These are phyloP conservation scores for Solea solea DNA, from an alignment of 2,113 vertebrate species.

Conservation along the genomic window DNA sequence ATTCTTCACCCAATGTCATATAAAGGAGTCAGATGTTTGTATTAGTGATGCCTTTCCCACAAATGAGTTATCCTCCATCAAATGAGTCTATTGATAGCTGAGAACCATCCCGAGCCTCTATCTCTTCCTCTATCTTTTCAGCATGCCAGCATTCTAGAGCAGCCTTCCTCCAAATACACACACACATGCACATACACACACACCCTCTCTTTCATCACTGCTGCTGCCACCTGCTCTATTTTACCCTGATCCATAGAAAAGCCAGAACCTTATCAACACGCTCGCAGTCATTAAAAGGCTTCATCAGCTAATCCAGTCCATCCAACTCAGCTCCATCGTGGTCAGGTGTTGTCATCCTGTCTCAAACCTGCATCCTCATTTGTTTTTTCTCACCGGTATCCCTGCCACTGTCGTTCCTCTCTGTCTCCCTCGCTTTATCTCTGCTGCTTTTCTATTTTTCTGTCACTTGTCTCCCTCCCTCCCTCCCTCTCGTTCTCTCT, in stretches of 20 bases:
- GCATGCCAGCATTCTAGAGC: constrained; percentile 29
- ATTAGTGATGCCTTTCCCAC: constrained; percentile 20
- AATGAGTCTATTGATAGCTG: constrained; percentile 45
- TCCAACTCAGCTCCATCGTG: constrained; percentile 49
- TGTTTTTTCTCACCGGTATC: constrained; percentile 69
- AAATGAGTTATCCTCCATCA: constrained; percentile 32
- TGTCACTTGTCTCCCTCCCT: constrained; percentile 36
- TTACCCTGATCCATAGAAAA: constrained; percentile 59
- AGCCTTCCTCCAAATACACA: constrained; percentile 33
- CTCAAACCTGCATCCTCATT: constrained; percentile 58
- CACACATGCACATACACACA: not conserved
- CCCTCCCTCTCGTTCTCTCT: constrained; percentile 18
- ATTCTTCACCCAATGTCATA: constrained; percentile 9
- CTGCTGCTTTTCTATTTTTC: constrained; percentile 49
- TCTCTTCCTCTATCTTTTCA: constrained; percentile 52
- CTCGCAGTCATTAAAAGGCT: constrained; percentile 53
- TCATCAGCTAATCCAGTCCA: constrained; percentile 46
- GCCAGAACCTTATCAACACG: constrained; percentile 65
- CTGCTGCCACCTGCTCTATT: constrained; percentile 68
- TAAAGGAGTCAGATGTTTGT: constrained; percentile 21
- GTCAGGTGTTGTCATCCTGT: constrained; percentile 52
- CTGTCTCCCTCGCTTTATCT: constrained; percentile 44
- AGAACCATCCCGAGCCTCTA: constrained; percentile 43
- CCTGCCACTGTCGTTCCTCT: constrained; percentile 48
- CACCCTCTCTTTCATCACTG: constrained; percentile 47